Base-by-base conservation (phyloP, 2,888 invertebrate genomes). In the Hypena proboscidalis region DNA sequence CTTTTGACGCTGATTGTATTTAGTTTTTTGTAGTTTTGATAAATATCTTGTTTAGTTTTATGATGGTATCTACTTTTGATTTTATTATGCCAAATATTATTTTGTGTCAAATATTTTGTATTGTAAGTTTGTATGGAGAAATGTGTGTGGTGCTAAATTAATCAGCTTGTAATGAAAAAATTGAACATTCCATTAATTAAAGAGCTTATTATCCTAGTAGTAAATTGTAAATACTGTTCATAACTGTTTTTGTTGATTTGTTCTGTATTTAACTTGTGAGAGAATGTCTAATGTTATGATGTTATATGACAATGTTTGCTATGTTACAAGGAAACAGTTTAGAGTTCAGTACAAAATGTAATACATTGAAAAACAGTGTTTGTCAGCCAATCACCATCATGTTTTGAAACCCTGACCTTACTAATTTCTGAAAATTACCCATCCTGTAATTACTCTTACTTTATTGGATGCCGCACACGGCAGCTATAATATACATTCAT, bases 191-290 rank as follows among this genome's bases (percentile, higher is more conserved):
- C 87, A 85, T 72, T 77, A 59, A 55, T 61, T 68, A 69, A 75
- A 74, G 87, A 87, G 87, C 87, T 87, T 86, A 85, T 69, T 71
- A 69, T 48, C 35, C 48, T 75, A 74, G 73, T 79, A 74, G 53
- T 57, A 70, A 63, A 64, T 23, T 80, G 72, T 79, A 78, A 57
- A 75, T 79, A 76, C 34, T 58, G 54, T 63, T 67, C 56, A 42
- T 39, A 47, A 58, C 41, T 50, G 47, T 64, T 62, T 62, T 52
- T 45, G 44, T 65, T 64, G 21, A 45, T 10, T 36, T 37, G 2
- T 50, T 55, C 20, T 41, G 19, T 34, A 35, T 43, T 43, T 29
- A 47, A 33, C 36, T 29, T 41, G 15, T 11, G 31, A 27, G 20
- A 13, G n/a, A 36, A 27, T 40, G 20, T 41, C n/a, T 29, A 21